Conservation (phyloP, 2,113 vertebrate species). For the Bufo gargarizans region DNA sequence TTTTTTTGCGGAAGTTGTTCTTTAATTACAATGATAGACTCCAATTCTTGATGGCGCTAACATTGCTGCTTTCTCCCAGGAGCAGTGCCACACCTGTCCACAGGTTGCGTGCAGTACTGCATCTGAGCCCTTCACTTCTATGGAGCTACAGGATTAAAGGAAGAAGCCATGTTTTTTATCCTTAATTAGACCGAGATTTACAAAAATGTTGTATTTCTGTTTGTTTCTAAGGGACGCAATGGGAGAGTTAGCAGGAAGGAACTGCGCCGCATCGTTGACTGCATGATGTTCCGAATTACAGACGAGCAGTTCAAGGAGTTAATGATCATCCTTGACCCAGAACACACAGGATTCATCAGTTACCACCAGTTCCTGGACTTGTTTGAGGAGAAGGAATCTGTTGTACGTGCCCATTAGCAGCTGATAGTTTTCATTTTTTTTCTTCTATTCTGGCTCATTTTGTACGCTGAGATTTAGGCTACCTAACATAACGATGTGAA, state of each 20-base stretch:
- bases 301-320: conserved; percentile 68
- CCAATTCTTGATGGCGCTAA: no score
- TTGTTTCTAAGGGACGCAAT: conserved; percentile 55
- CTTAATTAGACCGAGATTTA: neutral
- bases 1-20: no score
- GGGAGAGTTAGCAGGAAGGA: conserved; percentile 63
- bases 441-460: neutral
- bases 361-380: conserved; percentile 54
- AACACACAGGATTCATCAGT: conserved; percentile 56
- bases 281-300: conserved; percentile 61
- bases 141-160: no score
- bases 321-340: conserved; percentile 64
- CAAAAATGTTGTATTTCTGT: neutral
- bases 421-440: neutral
- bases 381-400: conserved; percentile 57
- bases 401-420: conserved; percentile 53
- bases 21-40: no score
- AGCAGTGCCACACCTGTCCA: no score
- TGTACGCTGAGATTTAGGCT: neutral
- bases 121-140: no score
- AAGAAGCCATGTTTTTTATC: no score
- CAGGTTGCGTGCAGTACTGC: no score
- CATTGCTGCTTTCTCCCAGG: no score
- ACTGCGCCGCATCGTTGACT: conserved; percentile 60
- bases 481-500: neutral